phyloP scores from a whole-genome alignment of 2,113 vertebrate genomes.

The Sapajus apella region DNA sequence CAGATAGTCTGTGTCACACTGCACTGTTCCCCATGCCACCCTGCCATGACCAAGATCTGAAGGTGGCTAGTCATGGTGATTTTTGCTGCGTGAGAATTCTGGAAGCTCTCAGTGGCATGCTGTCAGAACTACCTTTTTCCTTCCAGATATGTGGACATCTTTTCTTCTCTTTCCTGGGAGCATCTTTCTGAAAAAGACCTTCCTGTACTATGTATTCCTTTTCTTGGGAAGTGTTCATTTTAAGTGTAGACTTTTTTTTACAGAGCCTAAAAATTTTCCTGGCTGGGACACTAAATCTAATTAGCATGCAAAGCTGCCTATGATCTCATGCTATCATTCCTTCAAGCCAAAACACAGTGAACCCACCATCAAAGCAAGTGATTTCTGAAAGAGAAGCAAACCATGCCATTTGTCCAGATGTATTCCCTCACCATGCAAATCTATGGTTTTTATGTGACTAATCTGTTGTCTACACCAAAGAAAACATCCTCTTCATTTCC shows the following conservation, averaged over 20 bases:
- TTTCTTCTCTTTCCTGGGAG: not conserved
- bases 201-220: not conserved
- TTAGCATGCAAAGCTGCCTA: not conserved
- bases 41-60: not conserved
- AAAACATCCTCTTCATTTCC: not conserved
- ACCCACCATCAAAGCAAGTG: not conserved
- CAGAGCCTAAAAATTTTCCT: not conserved
- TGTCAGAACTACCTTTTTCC: too few relatives aligned
- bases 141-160: not conserved
- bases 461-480: conserved; percentile 47
- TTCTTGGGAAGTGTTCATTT: not conserved
- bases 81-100: not conserved
- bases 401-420: conserved; percentile 13
- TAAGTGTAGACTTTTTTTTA: not conserved
- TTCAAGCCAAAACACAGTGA: not conserved
- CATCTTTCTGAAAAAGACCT: not conserved
- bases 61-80: not conserved
- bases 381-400: not conserved
- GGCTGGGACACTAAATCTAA: not conserved
- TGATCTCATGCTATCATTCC: not conserved
- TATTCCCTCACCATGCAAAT: not conserved
- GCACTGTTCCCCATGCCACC: not conserved
- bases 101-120: not conserved
- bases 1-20: not conserved
- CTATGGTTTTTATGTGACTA: conserved; percentile 44